These are phyloP conservation scores for Sander lucioperca DNA, from an alignment of 2,113 vertebrate genomes.

Conservation along the genomic window DNA sequence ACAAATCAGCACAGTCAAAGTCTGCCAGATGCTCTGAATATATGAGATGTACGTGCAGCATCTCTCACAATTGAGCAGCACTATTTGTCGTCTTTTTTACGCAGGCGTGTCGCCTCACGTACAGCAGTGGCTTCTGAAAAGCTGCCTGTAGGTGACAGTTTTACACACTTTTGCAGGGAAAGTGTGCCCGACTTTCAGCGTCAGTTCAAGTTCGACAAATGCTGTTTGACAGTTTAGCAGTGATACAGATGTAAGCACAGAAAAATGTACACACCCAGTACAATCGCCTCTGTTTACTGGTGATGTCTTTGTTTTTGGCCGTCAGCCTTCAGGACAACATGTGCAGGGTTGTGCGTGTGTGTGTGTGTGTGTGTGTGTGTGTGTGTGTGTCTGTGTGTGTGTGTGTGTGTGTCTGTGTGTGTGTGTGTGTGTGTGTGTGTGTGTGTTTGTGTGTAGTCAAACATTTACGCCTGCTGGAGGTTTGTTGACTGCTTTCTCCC, in stretches of 20 bases:
- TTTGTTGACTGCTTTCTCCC: slow-evolving; percentile 33
- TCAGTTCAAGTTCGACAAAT: not conserved
- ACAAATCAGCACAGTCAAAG: not conserved
- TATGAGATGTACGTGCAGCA: not conserved
- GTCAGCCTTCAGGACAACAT: slow-evolving; percentile 26
- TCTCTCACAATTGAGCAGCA: slow-evolving; percentile 10
- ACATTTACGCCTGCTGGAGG: not conserved
- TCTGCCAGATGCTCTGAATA: slow-evolving; percentile 5
- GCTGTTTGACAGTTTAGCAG: not conserved
- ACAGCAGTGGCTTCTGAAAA: slow-evolving; percentile 9
- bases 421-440: not conserved
- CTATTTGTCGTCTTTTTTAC: slow-evolving; percentile 25
- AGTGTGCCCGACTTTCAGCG: not conserved
- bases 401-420: not conserved
- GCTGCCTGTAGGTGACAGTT: slow-evolving; percentile 2
- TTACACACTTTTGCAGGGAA: not conserved
- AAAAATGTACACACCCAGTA: not conserved
- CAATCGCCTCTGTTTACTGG: slow-evolving; percentile 18
- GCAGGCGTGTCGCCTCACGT: not conserved
- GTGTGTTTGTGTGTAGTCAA: not conserved
- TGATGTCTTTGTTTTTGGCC: not conserved
- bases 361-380: not conserved
- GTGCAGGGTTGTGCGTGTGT: not conserved
- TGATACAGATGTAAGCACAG: slow-evolving; percentile 6
- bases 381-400: not conserved